Evolutionary conservation across 2,888 invertebrate species (phyloP), one percentile per base, ranked within the genome.

Genomic region (Plutella xylostella): DNA sequence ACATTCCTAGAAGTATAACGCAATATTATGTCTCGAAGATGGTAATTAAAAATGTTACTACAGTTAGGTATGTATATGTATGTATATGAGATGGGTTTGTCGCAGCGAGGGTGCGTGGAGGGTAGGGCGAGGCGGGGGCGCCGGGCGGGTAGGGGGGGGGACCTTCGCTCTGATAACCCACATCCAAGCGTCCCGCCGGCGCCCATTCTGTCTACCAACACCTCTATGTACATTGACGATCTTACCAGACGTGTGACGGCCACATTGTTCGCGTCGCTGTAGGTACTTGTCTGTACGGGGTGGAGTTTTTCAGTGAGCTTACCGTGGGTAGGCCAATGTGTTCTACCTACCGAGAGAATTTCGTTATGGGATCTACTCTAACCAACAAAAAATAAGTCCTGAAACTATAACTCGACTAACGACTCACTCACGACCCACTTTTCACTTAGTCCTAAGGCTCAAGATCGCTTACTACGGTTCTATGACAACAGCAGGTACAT

Each of bases 141-240:
- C 50, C 51, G 51, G 52, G 48, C 51, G 56, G 51, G 51, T 51
- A 47, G 51, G 55, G 38, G 46, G 33, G 55, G 60, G 60, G 68
- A 68, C 71, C 70, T 72, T 73, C 67, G 69, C 61, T 65, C 71
- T 69, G 68, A 67, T 78, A 64, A 77, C 77, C 78, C 65, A 77
- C 59, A 73, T 73, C 57, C 57, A 54, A 47, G 54, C 66, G 56
- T 55, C 61, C 55, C 59, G 53, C 54, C 57, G 51, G 51, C 58
- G 55, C 56, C 63, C 39, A 22, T n/a, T 4, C 33, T 33, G 22
- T 14, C 28, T 48, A 45, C 53, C 51, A 46, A 47, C 39, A 44
- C 47, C 33, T 49, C 35, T 51, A 55, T 50, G 48, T 50, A 52
- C 47, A 33, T 46, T 48, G n/a, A 18, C n/a, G 18, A n/a, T 34